phyloP scores from a whole-genome alignment of 2,797 vertebrate genomes.

The Fundulus diaphanus region DNA sequence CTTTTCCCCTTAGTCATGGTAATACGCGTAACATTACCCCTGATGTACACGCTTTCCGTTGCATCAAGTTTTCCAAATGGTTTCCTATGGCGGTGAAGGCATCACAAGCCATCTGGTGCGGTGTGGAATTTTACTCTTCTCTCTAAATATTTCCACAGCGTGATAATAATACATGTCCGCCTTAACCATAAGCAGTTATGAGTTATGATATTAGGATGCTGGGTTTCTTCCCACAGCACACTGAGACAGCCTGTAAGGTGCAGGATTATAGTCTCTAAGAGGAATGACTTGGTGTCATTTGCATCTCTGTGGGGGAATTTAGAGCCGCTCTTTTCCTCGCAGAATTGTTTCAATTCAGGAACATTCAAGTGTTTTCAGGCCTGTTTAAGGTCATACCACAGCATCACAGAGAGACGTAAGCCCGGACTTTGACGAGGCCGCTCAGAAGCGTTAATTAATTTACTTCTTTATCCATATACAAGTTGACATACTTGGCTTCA shows the following conservation, averaged over 20 bases:
- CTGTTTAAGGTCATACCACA: not conserved
- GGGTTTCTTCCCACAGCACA: not conserved
- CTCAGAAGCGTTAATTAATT: not conserved
- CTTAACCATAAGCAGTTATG: slow-evolving; percentile 19
- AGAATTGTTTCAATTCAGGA: too few species aligned
- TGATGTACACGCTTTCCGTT: slow-evolving; percentile 55
- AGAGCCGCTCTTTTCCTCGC: too few species aligned
- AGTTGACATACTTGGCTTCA: too few species aligned
- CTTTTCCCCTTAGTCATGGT: slow-evolving; percentile 65
- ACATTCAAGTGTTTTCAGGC: too few species aligned
- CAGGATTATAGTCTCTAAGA: slow-evolving; percentile 1
- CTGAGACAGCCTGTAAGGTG: slow-evolving; percentile 4
- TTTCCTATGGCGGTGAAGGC: slow-evolving; percentile 29
- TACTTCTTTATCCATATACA: not conserved
- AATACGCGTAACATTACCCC: slow-evolving; percentile 44
- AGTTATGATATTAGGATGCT: slow-evolving; percentile 13
- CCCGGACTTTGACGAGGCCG: not conserved
- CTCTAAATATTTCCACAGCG: not conserved
- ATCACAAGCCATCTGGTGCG: slow-evolving; percentile 18
- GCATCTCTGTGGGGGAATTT: too few species aligned
- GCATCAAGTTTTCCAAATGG: slow-evolving; percentile 32
- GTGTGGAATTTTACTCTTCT: slow-evolving; percentile 8
- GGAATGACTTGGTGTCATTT: slow-evolving; percentile 3
- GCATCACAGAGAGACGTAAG: not conserved
- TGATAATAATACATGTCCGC: slow-evolving; percentile 13